These are phyloP conservation scores for Gymnopithys bicolor DNA, from an alignment of 2,797 vertebrate species.

Conservation along the genomic window DNA sequence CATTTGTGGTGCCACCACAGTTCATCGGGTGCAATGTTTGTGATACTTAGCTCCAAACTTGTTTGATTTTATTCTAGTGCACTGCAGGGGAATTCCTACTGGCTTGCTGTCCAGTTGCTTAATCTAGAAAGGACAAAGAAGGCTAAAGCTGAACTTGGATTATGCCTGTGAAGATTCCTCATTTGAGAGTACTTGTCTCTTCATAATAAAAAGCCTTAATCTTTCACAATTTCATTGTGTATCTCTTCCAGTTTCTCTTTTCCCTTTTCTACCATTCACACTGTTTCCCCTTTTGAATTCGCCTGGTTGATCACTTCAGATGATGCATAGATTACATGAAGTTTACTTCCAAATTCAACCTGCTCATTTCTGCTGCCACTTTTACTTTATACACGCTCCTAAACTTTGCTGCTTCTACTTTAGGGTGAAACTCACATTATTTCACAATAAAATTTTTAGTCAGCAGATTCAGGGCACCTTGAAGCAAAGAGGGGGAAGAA, in stretches of 20 bases:
- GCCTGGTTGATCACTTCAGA: not conserved
- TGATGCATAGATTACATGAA: not conserved
- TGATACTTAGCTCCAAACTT: not conserved
- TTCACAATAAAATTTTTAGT: not conserved
- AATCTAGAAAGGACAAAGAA: not conserved
- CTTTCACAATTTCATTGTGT: not conserved
- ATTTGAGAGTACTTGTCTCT: not conserved
- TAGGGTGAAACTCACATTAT: not conserved
- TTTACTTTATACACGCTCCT: not conserved
- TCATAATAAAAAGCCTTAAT: not conserved
- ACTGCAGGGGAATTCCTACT: not conserved
- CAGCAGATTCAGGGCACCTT: not conserved
- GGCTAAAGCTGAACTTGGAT: not conserved
- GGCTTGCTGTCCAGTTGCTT: not conserved
- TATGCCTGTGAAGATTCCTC: not conserved
- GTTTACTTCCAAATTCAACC: not conserved
- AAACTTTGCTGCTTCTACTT: not conserved
- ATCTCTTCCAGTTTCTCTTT: not conserved
- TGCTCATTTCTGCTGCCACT: not conserved
- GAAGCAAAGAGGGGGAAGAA: not conserved
- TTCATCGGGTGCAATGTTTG: fast-evolving
- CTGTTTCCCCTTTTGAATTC: not conserved
- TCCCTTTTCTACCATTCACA: not conserved
- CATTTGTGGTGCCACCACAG: not conserved
- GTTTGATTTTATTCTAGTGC: not conserved